A percentile compares a stretch with the other conserved stretches of the same genome.
Conservation (phyloP, 2,797 vertebrate genomes). For the Otolemur crassicaudatus region DNA sequence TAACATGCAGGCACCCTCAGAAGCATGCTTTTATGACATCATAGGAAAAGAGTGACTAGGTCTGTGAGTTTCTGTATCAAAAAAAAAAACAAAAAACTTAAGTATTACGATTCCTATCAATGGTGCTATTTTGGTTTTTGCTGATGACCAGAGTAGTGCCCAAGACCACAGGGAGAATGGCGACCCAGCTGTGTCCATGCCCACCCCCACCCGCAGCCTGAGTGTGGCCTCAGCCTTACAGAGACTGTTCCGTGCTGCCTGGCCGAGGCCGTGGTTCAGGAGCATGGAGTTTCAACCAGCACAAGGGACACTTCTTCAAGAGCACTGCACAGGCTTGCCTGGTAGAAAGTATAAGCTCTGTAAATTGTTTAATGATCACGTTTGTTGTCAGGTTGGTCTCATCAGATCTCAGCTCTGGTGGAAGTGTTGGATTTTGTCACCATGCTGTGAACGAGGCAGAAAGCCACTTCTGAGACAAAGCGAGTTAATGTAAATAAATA, state of each 20-base stretch:
- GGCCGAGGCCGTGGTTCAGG: constrained; percentile 19
- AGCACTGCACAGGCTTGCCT: constrained; percentile 61
- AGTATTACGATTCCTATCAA: background rate
- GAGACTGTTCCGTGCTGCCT: background rate
- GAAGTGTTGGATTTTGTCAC: constrained; percentile 65
- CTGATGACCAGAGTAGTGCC: background rate
- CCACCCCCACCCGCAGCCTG: background rate
- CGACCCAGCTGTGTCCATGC: background rate
- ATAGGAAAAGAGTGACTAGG: background rate
- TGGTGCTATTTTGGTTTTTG: background rate
- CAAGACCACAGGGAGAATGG: background rate
- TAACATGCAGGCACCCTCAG: background rate
- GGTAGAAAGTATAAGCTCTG: constrained; percentile 75
- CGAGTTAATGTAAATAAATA: constrained; percentile 46
- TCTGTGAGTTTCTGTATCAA: background rate
- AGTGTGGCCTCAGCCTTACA: constrained; percentile 39
- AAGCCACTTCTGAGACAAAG: constrained; percentile 12
- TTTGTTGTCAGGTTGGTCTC: constrained; percentile 79
- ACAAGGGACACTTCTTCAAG: constrained; percentile 71
- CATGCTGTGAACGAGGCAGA: background rate
- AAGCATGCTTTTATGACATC: background rate
- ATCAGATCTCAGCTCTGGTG: constrained; percentile 83
- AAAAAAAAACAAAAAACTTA: background rate
- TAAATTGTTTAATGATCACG: constrained; percentile 58
- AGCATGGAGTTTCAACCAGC: constrained; percentile 67